Evolutionary conservation across 1,140 invertebrate species (phyloP).

Genomic region (Caenorhabditis briggsae): DNA sequence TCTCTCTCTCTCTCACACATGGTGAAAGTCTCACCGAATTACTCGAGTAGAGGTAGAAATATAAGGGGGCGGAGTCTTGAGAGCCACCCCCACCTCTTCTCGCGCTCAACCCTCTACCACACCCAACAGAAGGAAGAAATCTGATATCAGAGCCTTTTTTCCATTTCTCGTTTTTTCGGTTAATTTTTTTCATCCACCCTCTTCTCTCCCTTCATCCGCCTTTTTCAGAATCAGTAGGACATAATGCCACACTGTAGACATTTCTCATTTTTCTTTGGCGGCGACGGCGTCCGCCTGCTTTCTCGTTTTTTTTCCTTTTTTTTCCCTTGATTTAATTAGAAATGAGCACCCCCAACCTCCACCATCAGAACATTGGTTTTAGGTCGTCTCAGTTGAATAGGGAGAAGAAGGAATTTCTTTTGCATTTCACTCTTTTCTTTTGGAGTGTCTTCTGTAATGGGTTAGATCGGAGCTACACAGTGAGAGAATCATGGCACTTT

Average conservation of each 20-base stretch:
- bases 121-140: constrained; percentile 8
- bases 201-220: constrained; percentile 17
- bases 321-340: constrained; percentile 51
- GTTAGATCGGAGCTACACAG: too few relatives aligned
- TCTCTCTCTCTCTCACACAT: too few relatives aligned
- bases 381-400: constrained; percentile 29
- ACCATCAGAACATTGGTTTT: constrained; percentile 53
- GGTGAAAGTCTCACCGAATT: constrained; percentile 8
- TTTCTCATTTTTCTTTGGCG: neutral
- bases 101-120: neutral
- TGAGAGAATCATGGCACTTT: too few relatives aligned
- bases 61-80: neutral
- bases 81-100: constrained; percentile 24
- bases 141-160: constrained; percentile 49
- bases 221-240: neutral
- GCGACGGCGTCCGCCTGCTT: neutral
- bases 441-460: too few relatives aligned
- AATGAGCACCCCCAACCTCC: constrained; percentile 54
- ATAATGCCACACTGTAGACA: neutral
- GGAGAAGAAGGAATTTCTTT: neutral
- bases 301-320: neutral
- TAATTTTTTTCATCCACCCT: neutral
- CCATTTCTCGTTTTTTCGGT: neutral
- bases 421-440: neutral
- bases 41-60: constrained; percentile 35